Evolutionary conservation across 2,113 vertebrate species (phyloP).

Genomic region (Microcebus griseorufus): DNA sequence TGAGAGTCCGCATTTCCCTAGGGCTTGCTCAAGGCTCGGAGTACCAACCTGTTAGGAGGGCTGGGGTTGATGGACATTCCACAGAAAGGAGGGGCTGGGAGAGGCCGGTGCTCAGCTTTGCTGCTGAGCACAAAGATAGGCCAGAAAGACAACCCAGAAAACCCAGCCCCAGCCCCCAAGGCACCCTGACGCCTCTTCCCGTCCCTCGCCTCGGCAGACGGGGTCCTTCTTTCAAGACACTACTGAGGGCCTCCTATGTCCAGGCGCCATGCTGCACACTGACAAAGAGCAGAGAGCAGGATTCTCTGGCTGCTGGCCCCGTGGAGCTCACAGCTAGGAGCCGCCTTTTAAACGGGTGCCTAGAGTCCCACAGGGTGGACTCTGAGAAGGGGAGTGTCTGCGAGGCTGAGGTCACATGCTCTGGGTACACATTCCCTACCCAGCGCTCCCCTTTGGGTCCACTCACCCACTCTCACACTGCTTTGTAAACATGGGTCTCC

Average conservation of each 20-base stretch:
- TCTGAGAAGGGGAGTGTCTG: neutral
- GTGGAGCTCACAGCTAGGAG: neutral
- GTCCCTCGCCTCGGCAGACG: neutral
- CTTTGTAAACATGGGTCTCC: neutral
- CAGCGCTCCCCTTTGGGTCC: neutral
- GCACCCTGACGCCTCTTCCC: neutral
- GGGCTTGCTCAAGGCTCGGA: neutral
- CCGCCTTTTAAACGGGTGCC: neutral
- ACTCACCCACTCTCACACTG: neutral
- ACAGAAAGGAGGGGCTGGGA: constrained; percentile 48
- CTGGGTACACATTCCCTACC: neutral
- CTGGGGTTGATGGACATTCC: constrained; percentile 45
- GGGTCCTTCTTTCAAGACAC: neutral
- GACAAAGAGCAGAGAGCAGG: neutral
- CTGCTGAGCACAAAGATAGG: neutral
- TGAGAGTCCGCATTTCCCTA: neutral
- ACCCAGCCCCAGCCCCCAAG: neutral
- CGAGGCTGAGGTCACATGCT: neutral
- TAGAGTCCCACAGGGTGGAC: neutral
- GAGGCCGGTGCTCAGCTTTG: constrained; percentile 14
- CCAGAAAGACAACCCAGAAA: neutral
- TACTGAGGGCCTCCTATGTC: too few species aligned
- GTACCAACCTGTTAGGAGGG: neutral
- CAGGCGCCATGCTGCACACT: rapidly evolving
- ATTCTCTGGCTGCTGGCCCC: neutral